Evolutionary conservation across 2,888 invertebrate species (phyloP), one percentile per base, ranked within the genome.

Genomic region (Pheosia tremula): DNA sequence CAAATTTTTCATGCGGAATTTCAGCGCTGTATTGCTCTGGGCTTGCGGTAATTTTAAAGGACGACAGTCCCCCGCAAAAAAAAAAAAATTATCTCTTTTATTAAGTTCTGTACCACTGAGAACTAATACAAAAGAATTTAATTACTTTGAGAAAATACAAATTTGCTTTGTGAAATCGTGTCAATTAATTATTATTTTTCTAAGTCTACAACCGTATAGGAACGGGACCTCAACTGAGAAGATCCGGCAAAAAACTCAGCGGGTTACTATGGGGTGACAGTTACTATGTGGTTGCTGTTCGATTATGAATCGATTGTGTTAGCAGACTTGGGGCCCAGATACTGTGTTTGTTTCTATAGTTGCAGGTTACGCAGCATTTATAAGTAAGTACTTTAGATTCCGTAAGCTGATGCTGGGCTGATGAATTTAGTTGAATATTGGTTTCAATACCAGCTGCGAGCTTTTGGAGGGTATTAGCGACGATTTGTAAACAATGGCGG

Each of bases 401-500:
- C n/a, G 61, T 61, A 72, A 62, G 58, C 59, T 56, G n/a, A n/a
- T n/a, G n/a, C n/a, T 9, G 60, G 41, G 52, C 60, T 58, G 52
- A 56, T 47, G 56, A 67, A n/a, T 47, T 5, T 56, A 64, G 63
- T 69, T 68, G 58, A 4, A 54, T 43, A 61, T 63, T 62, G 59
- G 47, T 59, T 64, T 64, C 41, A 64, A 64, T 60, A 53, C 53
- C 55, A 58, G 53, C 45, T 57, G 61, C 6, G 36, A 38, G 11
- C 49, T 47, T 11, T n/a, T 41, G 4, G 11, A 4, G 24, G 43
- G 11, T 41, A 41, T 10, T 13, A 41, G 11, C 36, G 52, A 50
- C 50, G 13, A 24, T 24, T 9, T 52, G 36, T 52, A 37, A n/a
- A n/a, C 50, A 50, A 50, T n/a, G 50, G 24, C n/a, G 13, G 50